Evolutionary conservation across 2,797 vertebrate species (phyloP).

Genomic region (Myotis myotis): DNA sequence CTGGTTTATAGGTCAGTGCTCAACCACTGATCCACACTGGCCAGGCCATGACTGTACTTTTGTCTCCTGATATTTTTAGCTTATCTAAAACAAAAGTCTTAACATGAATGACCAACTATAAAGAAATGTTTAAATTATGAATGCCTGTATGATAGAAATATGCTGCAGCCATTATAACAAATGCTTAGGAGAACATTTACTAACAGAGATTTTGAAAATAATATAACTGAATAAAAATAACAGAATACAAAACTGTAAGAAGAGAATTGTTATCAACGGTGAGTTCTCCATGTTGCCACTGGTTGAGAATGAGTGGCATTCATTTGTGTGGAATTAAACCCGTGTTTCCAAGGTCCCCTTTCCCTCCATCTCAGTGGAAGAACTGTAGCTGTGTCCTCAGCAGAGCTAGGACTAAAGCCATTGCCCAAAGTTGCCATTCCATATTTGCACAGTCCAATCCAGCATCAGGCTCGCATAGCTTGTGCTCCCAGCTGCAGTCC

Average conservation of each 20-base stretch:
- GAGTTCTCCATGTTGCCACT: neutral
- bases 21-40: too few species aligned
- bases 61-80: neutral
- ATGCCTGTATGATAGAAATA: neutral
- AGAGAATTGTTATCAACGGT: neutral
- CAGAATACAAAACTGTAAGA: neutral
- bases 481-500: neutral
- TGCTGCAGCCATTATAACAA: neutral
- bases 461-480: neutral
- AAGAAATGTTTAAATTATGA: constrained; percentile 46
- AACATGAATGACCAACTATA: constrained; percentile 14
- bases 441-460: neutral
- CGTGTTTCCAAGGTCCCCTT: neutral
- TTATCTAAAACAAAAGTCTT: constrained; percentile 14
- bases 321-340: neutral
- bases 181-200: neutral
- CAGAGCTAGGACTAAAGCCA: neutral
- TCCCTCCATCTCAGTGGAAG: neutral
- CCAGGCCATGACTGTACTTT: neutral
- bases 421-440: neutral
- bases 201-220: neutral
- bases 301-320: neutral
- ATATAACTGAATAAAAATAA: constrained; percentile 13
- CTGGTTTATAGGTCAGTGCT: too few species aligned
- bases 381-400: neutral